These are phyloP conservation scores for Drosophila sordidula DNA, from an alignment of 2,888 invertebrate genomes.

Conservation along the genomic window DNA sequence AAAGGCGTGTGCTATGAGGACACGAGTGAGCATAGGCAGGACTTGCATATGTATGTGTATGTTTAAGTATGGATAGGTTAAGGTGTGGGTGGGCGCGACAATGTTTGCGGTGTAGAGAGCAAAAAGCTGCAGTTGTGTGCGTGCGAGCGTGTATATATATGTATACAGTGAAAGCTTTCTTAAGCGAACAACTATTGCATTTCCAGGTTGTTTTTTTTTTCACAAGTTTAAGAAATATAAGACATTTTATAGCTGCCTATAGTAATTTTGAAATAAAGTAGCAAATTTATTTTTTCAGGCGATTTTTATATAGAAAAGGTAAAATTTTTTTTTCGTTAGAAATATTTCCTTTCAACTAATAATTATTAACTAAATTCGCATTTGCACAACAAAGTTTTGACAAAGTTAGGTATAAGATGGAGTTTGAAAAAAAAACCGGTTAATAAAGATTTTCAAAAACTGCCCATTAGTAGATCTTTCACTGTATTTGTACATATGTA, in stretches of 20 bases:
- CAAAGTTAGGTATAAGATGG: no score
- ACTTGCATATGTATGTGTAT: constrained; percentile 21
- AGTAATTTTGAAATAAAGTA: no score
- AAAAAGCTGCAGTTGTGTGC: constrained; percentile 34
- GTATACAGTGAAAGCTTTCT: not conserved
- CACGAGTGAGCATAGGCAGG: constrained; percentile 37
- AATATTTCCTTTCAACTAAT: no score
- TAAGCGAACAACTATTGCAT: not conserved
- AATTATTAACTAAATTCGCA: no score
- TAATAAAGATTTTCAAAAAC: not conserved
- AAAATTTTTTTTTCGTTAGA: no score
- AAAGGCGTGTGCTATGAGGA: constrained; percentile 50
- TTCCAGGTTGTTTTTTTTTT: not conserved
- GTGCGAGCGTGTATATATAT: not conserved
- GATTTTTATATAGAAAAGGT: no score
- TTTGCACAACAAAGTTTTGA: no score
- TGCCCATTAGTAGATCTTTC: not conserved
- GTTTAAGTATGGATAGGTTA: constrained; percentile 10
- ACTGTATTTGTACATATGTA: not conserved
- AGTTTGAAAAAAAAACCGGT: no score
- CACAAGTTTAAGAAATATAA: no score
- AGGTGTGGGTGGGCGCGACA: constrained; percentile 49
- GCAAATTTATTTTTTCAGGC: no score
- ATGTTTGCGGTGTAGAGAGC: constrained; percentile 61
- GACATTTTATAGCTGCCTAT: no score